Percentiles rank a stretch among this genome's conserved stretches.
phyloP scores from a whole-genome alignment of 2,888 invertebrate genomes.

The Agonopterix heracliana region DNA sequence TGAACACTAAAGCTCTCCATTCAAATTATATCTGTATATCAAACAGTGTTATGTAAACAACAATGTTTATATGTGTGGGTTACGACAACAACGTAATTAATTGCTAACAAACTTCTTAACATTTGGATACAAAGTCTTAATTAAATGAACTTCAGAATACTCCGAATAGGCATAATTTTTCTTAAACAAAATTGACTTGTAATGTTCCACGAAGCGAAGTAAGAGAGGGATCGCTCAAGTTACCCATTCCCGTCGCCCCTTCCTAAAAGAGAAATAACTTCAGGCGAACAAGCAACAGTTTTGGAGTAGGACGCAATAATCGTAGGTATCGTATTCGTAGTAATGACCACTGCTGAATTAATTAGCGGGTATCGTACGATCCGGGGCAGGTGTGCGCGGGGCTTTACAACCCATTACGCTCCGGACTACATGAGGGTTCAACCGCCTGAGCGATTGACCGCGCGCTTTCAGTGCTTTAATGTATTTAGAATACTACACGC shows the following conservation, averaged over 20 bases:
- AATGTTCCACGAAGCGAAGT: constrained; percentile 18
- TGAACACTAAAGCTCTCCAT: constrained; percentile 50
- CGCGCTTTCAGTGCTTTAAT: constrained; percentile 29
- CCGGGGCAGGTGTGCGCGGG: constrained; percentile 54
- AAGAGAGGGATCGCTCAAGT: constrained; percentile 26
- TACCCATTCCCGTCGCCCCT: constrained; percentile 27
- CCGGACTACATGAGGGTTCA: constrained; percentile 39
- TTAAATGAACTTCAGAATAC: neutral
- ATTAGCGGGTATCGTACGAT: constrained; percentile 51
- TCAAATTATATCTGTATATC: constrained; percentile 50
- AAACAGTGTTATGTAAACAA: constrained; percentile 40
- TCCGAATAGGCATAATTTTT: neutral
- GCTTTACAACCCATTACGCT: constrained; percentile 59
- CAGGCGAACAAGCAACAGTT: constrained; percentile 37
- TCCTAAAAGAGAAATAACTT: constrained; percentile 39
- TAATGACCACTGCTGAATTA: constrained; percentile 61
- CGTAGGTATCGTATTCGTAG: constrained; percentile 47
- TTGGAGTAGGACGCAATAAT: constrained; percentile 40
- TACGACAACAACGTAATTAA: no score
- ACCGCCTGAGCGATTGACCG: constrained; percentile 52
- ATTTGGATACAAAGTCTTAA: neutral
- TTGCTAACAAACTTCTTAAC: no score
- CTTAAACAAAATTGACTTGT: neutral
- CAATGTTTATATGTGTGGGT: constrained; percentile 19
- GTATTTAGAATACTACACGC: constrained; percentile 6